These are phyloP conservation scores for Strix uralensis DNA, from an alignment of 2,113 vertebrate species.

Conservation along the genomic window DNA sequence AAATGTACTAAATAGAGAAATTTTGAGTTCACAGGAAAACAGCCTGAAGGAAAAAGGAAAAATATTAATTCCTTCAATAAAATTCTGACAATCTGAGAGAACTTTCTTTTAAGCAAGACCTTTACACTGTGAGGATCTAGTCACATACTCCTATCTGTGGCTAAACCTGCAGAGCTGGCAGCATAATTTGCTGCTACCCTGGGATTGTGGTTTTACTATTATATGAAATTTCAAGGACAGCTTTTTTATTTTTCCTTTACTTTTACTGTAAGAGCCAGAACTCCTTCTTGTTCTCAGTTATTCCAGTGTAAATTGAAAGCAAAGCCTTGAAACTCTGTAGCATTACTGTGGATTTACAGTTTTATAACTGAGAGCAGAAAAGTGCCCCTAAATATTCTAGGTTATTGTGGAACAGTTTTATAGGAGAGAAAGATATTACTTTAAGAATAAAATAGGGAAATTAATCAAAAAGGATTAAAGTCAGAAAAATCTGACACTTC, in stretches of 20 bases:
- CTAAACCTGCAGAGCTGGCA: slow-evolving; percentile 8
- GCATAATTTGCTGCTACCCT: slow-evolving; percentile 20
- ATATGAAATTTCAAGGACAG: slow-evolving; percentile 43
- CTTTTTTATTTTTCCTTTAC: slow-evolving; percentile 38
- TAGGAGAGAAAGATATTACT: slow-evolving; percentile 24
- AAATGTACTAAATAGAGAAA: neutral
- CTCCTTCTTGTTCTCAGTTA: neutral
- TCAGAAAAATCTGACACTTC: slow-evolving; percentile 33
- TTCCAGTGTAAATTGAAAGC: slow-evolving; percentile 50
- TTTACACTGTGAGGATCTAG: neutral
- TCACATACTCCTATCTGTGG: neutral
- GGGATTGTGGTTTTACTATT: neutral
- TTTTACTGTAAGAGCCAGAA: slow-evolving; percentile 11
- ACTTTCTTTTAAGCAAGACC: neutral
- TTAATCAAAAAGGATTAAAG: slow-evolving; percentile 60
- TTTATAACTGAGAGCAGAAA: slow-evolving; percentile 43
- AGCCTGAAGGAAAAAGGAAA: neutral
- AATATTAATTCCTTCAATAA: neutral
- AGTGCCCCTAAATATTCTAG: slow-evolving; percentile 48
- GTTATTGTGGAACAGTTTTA: neutral
- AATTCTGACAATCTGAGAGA: neutral
- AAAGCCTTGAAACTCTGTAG: slow-evolving; percentile 48
- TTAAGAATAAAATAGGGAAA: slow-evolving; percentile 31
- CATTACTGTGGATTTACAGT: slow-evolving; percentile 58
- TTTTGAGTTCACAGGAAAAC: neutral